phyloP scores from a whole-genome alignment of 2,888 invertebrate genomes.

The Melikaiella ostensackeni region DNA sequence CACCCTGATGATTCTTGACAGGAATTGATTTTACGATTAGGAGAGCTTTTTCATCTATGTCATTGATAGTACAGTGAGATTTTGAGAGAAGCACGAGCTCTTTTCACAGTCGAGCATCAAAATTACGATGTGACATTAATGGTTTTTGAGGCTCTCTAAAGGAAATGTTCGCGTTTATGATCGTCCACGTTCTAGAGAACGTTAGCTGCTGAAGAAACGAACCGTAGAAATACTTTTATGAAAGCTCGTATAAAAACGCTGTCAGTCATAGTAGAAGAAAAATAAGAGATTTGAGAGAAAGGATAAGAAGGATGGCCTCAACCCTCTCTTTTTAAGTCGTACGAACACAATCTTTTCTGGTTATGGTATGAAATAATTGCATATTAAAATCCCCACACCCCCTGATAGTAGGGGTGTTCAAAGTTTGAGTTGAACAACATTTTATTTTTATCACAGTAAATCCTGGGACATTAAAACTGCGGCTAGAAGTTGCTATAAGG shows the following conservation, averaged over 20 bases:
- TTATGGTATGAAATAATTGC: no score
- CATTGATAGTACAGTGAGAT: neutral
- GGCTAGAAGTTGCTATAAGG: no score
- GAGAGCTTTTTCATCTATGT: neutral
- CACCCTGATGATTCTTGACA: no score
- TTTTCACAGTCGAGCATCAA: constrained; percentile 59
- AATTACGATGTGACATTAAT: constrained; percentile 67
- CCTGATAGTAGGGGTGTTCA: no score
- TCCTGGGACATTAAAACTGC: no score
- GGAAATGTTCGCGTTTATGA: constrained; percentile 57
- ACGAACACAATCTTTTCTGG: no score
- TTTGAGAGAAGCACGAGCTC: constrained; percentile 31
- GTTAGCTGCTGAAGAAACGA: constrained; percentile 50
- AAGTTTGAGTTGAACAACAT: no score
- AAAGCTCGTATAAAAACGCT: constrained; percentile 43
- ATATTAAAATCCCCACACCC: no score
- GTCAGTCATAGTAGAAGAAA: neutral
- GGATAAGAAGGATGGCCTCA: neutral
- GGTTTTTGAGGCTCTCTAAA: constrained; percentile 54
- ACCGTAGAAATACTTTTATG: constrained; percentile 53
- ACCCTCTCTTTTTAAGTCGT: neutral
- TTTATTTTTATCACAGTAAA: no score
- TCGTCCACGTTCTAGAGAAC: constrained; percentile 36
- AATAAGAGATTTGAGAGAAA: neutral
- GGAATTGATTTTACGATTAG: neutral